These are phyloP conservation scores for Drosophila picticornis DNA, from an alignment of 2,888 invertebrate genomes.

Conservation along the genomic window DNA sequence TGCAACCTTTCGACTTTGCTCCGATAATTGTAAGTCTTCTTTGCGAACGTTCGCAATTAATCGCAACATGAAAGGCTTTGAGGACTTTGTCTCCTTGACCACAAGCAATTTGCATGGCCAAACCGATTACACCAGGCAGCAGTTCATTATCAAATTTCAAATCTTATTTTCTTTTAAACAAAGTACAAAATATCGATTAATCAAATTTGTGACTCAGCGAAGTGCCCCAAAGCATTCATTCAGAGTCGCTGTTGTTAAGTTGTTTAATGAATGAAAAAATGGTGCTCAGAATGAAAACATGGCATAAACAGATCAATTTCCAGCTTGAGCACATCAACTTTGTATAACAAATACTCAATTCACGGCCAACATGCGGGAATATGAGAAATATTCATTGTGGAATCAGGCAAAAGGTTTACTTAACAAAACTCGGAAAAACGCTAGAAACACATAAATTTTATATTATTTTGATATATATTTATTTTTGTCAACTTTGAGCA, in stretches of 20 bases:
- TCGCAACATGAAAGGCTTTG: background rate
- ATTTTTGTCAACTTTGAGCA: background rate
- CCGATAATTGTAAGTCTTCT: background rate
- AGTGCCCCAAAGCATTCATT: background rate
- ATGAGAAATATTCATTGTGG: too few relatives aligned
- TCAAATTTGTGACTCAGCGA: too few relatives aligned
- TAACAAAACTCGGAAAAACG: too few relatives aligned
- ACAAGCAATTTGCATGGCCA: background rate
- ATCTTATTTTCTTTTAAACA: background rate
- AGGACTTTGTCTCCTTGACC: background rate
- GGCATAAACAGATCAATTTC: background rate
- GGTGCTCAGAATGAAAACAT: background rate
- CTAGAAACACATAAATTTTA: too few relatives aligned
- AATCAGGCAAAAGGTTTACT: too few relatives aligned
- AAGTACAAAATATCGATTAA: background rate
- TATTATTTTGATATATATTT: background rate
- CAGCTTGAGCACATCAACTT: background rate
- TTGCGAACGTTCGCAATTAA: background rate
- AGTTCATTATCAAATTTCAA: background rate
- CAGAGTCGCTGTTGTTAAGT: background rate
- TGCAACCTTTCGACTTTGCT: background rate
- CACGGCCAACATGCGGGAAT: background rate
- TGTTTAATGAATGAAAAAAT: background rate
- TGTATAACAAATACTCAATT: background rate
- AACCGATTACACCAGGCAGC: background rate